phyloP scores from a whole-genome alignment of 2,113 vertebrate genomes.

The Lasiurus cinereus region DNA sequence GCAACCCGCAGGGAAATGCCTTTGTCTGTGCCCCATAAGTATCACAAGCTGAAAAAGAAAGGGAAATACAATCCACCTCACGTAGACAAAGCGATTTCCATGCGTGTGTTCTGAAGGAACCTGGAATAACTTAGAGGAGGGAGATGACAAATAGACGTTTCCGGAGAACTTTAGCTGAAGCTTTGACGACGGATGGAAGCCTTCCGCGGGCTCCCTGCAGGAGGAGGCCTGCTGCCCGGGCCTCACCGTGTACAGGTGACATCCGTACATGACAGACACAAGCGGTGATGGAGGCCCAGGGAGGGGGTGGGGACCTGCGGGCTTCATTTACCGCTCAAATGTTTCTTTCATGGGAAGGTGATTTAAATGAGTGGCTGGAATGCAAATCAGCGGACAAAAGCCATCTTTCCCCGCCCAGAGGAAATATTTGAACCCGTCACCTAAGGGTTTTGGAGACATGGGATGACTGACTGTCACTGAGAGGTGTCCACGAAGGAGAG shows the following conservation, averaged over 20 bases:
- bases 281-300: too few relatives aligned
- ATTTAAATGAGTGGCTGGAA: neutral
- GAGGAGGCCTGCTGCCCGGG: accelerated
- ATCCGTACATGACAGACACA: accelerated
- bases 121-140: constrained; percentile 39
- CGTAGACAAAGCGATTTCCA: constrained; percentile 14
- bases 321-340: neutral
- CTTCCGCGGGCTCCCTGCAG: neutral
- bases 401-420: neutral
- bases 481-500: neutral
- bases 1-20: neutral
- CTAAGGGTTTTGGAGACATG: neutral
- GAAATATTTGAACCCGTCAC: neutral
- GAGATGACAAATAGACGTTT: constrained; percentile 51
- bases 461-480: too few relatives aligned
- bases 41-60: neutral
- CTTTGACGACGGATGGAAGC: neutral
- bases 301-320: neutral
- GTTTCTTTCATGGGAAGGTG: neutral
- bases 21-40: constrained; percentile 4
- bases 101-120: constrained; percentile 43
- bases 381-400: neutral
- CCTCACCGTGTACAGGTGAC: accelerated
- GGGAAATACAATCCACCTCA: neutral
- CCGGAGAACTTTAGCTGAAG: neutral